phyloP scores from a whole-genome alignment of 1,140 invertebrate species.

The Orius insidiosus region DNA sequence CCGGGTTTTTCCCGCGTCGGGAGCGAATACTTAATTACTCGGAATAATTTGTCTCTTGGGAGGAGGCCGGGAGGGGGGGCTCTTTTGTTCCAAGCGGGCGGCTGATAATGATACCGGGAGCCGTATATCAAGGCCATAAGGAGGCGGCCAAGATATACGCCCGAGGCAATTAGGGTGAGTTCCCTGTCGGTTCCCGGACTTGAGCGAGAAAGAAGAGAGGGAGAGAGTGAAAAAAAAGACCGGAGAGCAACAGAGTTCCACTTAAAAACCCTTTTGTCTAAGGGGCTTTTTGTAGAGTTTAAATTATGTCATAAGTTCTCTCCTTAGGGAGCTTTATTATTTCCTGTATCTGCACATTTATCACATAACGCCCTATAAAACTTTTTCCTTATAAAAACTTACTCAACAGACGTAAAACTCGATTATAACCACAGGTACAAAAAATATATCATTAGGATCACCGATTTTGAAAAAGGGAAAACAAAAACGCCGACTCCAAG shows the following conservation, averaged over 20 bases:
- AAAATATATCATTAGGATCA: no score
- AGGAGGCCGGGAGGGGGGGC: not conserved
- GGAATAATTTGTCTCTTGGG: conserved; percentile 9
- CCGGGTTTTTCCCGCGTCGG: no score
- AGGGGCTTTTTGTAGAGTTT: not conserved
- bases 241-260: conserved; percentile 7
- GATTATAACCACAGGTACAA: no score
- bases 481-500: no score
- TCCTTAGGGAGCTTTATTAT: conserved; percentile 4
- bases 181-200: not conserved
- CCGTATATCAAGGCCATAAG: conserved; percentile 6
- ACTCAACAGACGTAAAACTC: no score
- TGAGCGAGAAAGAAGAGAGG: no score
- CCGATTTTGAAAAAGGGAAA: no score
- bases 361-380: no score
- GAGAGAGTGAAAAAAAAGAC: no score
- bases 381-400: no score
- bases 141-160: conserved; percentile 8
- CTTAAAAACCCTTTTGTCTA: conserved; percentile 5
- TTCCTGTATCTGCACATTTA: not conserved
- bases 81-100: conserved; percentile 1
- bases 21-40: conserved; percentile 7
- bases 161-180: conserved; percentile 4
- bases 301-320: conserved; percentile 4
- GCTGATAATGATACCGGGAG: conserved; percentile 6